Evolutionary conservation across 2,797 vertebrate species (phyloP), one percentile per base, ranked within the genome.

Genomic region (Sebastes hubbsi): DNA sequence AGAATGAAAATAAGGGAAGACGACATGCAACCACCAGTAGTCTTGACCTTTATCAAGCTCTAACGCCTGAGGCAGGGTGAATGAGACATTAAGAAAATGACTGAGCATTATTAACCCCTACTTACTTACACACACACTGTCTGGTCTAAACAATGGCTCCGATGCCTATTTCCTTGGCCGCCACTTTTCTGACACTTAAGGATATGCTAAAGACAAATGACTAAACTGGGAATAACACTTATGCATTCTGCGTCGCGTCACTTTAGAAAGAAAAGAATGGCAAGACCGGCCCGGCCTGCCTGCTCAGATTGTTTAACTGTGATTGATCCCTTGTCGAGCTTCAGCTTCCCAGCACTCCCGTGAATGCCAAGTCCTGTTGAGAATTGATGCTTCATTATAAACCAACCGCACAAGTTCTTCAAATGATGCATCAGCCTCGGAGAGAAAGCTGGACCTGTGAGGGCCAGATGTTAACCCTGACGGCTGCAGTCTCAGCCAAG

Each of bases 31-130:
- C 87, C 89, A 93, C 89, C 88, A 94, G 92, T 88, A 87, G 90
- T 90, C 89, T 86, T 95, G 94, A 95, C 95, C 94, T 95, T 95
- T 93, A 90, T 91, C 87, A 90, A 86, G 91, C 88, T 91, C 78
- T 71, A 80, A 73, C 65, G 89, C 92, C 91, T 56, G 71, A 81
- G 92, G 90, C 85, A 62, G 75, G 83, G 80, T 90, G 87, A 86
- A 90, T 89, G 88, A 92, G 92, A 92, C 91, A 94, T 94, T 94
- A 93, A 88, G 87, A 89, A 93, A 93, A 94, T 92, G 89, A 93
- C 90, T 91, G 91, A 91, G 87, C 89, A 88, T 92, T 89, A 93
- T 92, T 91, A 92, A 93, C 90, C 89, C 82, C 77, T 84, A 79
- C 88, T 85, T 77, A 85, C 85, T 77, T 63, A 71, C 60, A 73